Evolutionary conservation across 2,113 vertebrate genomes (phyloP).

Genomic region (Anseranas semipalmata): DNA sequence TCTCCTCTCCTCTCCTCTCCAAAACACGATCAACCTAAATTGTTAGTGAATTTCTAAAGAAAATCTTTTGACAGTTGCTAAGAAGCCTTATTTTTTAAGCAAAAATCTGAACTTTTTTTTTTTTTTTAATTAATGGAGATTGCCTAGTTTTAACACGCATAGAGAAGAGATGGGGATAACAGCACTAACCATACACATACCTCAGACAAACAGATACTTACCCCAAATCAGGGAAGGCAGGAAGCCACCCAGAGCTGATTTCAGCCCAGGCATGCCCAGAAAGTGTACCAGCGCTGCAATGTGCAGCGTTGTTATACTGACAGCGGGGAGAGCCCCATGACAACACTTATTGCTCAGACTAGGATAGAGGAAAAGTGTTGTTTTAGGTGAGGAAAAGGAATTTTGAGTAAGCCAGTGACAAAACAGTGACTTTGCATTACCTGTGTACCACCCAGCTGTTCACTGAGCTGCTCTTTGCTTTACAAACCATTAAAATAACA

Average conservation of each 20-base stretch:
- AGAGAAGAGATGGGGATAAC: neutral
- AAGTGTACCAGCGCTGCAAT: neutral
- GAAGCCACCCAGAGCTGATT: neutral
- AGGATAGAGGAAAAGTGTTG: neutral
- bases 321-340: neutral
- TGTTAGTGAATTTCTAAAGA: neutral
- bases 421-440: neutral
- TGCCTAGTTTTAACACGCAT: neutral
- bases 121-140: neutral
- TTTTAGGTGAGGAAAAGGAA: neutral
- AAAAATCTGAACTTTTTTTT: neutral
- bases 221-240: neutral
- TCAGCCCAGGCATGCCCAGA: neutral
- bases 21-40: neutral
- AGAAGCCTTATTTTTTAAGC: neutral
- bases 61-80: neutral
- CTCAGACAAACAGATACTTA: neutral
- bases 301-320: neutral
- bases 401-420: neutral
- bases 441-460: neutral
- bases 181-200: neutral
- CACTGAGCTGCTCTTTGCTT: neutral
- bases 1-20: neutral
- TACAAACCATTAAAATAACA: neutral
- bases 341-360: neutral